These are phyloP conservation scores for Cecropterus lyciades DNA, from an alignment of 1,140 invertebrate genomes.

Conservation along the genomic window DNA sequence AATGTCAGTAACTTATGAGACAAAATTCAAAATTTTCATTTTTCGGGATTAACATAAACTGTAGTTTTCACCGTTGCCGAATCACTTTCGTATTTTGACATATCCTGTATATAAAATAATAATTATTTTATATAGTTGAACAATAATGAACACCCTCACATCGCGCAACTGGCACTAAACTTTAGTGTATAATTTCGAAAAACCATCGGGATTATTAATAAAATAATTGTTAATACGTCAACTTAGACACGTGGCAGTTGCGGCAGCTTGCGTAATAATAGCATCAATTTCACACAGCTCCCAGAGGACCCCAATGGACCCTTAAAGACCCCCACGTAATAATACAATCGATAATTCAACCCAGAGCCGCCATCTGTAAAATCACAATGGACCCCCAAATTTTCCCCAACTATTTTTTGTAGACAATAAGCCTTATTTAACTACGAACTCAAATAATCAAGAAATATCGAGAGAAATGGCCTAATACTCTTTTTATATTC, in stretches of 20 bases:
- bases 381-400: slow-evolving; percentile 31
- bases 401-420: slow-evolving; percentile 11
- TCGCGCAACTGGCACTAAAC: no score
- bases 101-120: no score
- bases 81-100: no score
- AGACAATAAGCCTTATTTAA: slow-evolving; percentile 15
- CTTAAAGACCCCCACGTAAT: slow-evolving; percentile 18
- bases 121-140: no score
- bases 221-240: slow-evolving; percentile 30
- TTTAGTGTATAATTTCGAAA: no score
- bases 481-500: no score
- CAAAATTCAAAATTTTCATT: no score
- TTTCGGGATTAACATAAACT: no score
- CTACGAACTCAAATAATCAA: slow-evolving; percentile 11
- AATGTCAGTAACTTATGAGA: no score
- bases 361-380: slow-evolving; percentile 27
- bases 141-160: no score
- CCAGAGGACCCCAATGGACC: slow-evolving; percentile 35
- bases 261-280: slow-evolving; percentile 48
- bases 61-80: no score
- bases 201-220: slow-evolving; percentile 13
- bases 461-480: background rate
- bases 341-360: slow-evolving; percentile 30
- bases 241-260: slow-evolving; percentile 32
- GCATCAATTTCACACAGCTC: slow-evolving; percentile 58